Base-by-base conservation (phyloP, 1,140 invertebrate species). In the Rhyzopertha dominica region DNA sequence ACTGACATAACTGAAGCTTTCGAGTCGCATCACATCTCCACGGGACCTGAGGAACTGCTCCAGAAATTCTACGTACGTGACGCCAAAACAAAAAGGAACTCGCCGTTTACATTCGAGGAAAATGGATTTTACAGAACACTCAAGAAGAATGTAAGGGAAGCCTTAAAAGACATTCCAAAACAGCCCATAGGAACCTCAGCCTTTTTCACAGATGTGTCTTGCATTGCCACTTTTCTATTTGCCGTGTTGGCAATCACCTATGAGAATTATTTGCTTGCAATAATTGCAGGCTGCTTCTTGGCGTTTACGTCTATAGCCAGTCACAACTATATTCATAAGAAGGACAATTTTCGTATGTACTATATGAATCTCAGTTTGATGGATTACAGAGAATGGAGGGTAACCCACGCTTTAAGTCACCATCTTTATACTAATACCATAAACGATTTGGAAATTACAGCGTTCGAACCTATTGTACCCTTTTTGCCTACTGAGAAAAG, bases 311-410 rank as follows among this genome's bases (percentile, higher is more conserved):
- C 69, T 4, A 73, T 81, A 13, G 71, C 68, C 14, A 76, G 77
- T 0, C 89, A 91, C 59, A 92, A 91, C 62, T 92, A 85, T 59
- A 80, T 90, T 36, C 89, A 92, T 61, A 74, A 79, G 53, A 76
- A 73, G 16, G 81, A 91, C 56, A 88, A 78, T 59, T 88, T 85
- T 74, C 76, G 87, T 25, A 88, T 88, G 81, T 88, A 84, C 56
- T 77, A 85, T 25, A 84, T 85, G 44, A 82, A 90, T 56, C 59
- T 92, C 7, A 69, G 71, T 19, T 57, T 81, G 30, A 63, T 84
- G 64, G 77, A 79, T 71, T 75, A 58, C 56, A 78, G 79, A 47
- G 78, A 87, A 47, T 90, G 85, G 76, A 71, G 87, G 53, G 78
- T 90, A 25, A 79, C 78, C 0, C 87, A 91, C 54, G 78, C 71